These are phyloP conservation scores for Altica lythri DNA, from an alignment of 2,888 invertebrate species.

Conservation along the genomic window DNA sequence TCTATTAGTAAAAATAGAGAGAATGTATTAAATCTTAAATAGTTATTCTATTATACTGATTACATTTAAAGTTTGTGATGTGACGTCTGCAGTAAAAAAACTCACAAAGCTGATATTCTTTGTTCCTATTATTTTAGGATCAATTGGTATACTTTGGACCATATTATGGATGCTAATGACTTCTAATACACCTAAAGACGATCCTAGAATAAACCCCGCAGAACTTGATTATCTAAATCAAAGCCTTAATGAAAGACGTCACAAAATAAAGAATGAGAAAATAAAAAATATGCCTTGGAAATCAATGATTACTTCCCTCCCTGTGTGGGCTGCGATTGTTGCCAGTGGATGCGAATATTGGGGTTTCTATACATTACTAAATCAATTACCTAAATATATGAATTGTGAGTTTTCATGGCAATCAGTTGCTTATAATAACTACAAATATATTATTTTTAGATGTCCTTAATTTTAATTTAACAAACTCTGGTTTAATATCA, in stretches of 20 bases:
- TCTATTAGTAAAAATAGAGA: too few species aligned
- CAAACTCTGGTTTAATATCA: conserved; percentile 80
- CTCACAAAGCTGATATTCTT: too few species aligned
- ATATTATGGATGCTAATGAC: conserved; percentile 71
- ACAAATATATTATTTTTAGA: conserved; percentile 67
- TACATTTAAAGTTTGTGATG: too few species aligned
- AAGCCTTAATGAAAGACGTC: too few species aligned
- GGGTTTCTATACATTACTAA: conserved; percentile 82
- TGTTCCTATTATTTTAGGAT: conserved; percentile 55
- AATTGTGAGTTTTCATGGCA: conserved; percentile 31
- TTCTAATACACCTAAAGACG: conserved; percentile 74
- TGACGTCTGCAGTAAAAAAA: too few species aligned
- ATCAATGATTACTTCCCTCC: conserved; percentile 71
- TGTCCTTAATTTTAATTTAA: conserved; percentile 71
- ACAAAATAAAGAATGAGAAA: conserved; percentile 39
- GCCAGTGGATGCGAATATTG: conserved; percentile 89
- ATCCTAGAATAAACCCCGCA: conserved; percentile 75
- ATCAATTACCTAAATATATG: conserved; percentile 31
- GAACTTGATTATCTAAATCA: too few species aligned
- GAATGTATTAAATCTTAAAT: too few species aligned
- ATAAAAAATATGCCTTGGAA: conserved; percentile 75
- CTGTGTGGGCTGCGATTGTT: conserved; percentile 82
- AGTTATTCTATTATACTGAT: too few species aligned
- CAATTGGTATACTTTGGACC: conserved; percentile 74
- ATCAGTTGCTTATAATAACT: too few species aligned